phyloP scores from a whole-genome alignment of 2,888 invertebrate species.

The Sesamia inferens region DNA sequence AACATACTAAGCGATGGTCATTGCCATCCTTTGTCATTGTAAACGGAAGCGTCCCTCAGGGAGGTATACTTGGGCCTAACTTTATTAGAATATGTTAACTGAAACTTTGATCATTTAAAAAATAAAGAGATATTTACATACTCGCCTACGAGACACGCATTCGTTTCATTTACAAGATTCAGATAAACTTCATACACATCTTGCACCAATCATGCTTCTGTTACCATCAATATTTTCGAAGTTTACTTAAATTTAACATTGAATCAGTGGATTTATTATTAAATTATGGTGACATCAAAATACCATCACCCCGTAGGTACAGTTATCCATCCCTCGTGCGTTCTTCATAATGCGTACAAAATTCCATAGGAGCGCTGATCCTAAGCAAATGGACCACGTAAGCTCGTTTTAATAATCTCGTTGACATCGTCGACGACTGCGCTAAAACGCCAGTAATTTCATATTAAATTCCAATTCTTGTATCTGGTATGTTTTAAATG shows the following conservation, averaged over 20 bases:
- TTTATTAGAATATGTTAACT: conserved; percentile 9
- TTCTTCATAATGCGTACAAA: conserved; percentile 27
- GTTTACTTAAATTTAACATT: conserved; percentile 5
- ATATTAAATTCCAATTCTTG: conserved; percentile 32
- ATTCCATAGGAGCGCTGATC: conserved; percentile 32
- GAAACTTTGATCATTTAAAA: not conserved
- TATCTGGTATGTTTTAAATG: conserved; percentile 5
- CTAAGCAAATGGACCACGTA: conserved; percentile 42
- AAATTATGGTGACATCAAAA: conserved; percentile 11
- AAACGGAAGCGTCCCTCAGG: not conserved
- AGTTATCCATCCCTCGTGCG: conserved; percentile 2
- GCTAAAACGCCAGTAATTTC: conserved; percentile 33
- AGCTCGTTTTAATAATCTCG: conserved; percentile 44
- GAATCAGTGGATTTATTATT: not conserved
- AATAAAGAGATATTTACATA: not conserved
- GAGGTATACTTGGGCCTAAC: not conserved
- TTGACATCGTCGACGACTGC: conserved; percentile 15
- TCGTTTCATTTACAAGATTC: not conserved
- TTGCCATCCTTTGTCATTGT: not conserved
- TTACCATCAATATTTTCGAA: not conserved
- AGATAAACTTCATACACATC: not conserved
- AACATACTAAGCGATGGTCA: not conserved
- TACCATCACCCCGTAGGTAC: not conserved
- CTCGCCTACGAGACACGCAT: not conserved
- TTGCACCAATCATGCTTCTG: not conserved